These are phyloP conservation scores for Hirtodrosophila alboralis DNA, from an alignment of 2,888 invertebrate genomes.

Conservation along the genomic window DNA sequence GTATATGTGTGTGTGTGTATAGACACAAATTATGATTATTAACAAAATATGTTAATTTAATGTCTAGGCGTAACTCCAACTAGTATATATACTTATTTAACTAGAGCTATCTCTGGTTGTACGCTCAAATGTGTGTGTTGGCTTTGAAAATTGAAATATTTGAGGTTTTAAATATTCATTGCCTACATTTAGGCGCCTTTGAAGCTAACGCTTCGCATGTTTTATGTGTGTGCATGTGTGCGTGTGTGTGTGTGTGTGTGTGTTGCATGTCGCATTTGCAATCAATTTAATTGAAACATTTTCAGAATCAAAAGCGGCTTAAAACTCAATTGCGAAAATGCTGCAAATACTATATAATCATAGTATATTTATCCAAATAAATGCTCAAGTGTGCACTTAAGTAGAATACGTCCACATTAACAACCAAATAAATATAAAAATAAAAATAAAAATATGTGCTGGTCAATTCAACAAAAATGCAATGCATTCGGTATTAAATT, in stretches of 20 bases:
- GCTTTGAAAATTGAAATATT: constrained; percentile 62
- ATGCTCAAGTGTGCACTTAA: background rate
- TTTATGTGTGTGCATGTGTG: no score
- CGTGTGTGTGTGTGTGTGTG: constrained; percentile 8
- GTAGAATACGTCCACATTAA: no score
- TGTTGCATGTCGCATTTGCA: constrained; percentile 28
- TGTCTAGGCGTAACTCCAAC: constrained; percentile 61
- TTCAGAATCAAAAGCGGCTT: constrained; percentile 24
- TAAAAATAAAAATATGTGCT: background rate
- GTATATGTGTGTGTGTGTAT: no score
- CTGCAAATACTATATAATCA: background rate
- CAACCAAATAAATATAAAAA: constrained; percentile 2
- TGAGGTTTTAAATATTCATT: constrained; percentile 66
- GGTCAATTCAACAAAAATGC: constrained; percentile 16
- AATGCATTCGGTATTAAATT: constrained; percentile 32
- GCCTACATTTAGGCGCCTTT: constrained; percentile 36
- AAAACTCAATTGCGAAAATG: background rate
- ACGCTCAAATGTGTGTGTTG: no score
- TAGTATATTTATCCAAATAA: background rate
- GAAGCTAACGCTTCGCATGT: background rate
- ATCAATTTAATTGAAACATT: constrained; percentile 75
- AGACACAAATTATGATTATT: constrained; percentile 71
- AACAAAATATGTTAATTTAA: constrained; percentile 78
- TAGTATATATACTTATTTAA: constrained; percentile 23
- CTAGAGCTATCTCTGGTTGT: constrained; percentile 1